Evolutionary conservation across 2,888 invertebrate species (phyloP).

Genomic region (Alloplasta piceator): DNA sequence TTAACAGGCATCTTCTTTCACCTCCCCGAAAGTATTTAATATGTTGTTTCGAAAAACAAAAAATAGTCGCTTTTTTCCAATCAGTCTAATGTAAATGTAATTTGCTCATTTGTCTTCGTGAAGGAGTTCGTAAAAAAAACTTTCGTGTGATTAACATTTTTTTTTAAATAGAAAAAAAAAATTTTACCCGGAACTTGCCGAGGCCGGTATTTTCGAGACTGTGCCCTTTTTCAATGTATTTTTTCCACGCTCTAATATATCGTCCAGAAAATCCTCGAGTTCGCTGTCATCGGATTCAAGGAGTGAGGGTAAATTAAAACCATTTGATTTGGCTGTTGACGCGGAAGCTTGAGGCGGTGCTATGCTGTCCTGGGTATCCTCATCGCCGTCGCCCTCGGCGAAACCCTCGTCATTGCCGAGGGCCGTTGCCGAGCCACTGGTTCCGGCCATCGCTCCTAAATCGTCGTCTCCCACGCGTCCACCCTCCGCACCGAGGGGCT

Average conservation of each 20-base stretch:
- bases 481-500: conserved; percentile 72
- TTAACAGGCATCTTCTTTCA: too few relatives aligned
- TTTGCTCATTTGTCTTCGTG: neutral
- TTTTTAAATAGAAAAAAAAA: neutral
- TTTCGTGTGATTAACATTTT: neutral
- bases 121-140: too few relatives aligned
- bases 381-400: conserved; percentile 77
- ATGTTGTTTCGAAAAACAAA: too few relatives aligned
- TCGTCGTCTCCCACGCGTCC: conserved; percentile 75
- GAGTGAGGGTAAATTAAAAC: conserved; percentile 87
- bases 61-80: too few relatives aligned
- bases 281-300: conserved; percentile 93
- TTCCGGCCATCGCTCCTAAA: conserved; percentile 71
- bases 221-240: conserved; percentile 85
- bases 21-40: too few relatives aligned
- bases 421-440: conserved; percentile 72
- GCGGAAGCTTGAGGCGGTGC: conserved; percentile 70
- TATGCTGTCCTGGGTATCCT: conserved; percentile 80
- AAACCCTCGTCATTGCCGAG: conserved; percentile 77
- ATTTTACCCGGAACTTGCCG: conserved; percentile 77
- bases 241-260: conserved; percentile 86
- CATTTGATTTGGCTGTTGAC: conserved; percentile 81
- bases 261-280: conserved; percentile 90
- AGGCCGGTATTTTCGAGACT: conserved; percentile 79
- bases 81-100: too few relatives aligned